Evolutionary conservation across 2,888 invertebrate species (phyloP).

Genomic region (Hololepta plana): DNA sequence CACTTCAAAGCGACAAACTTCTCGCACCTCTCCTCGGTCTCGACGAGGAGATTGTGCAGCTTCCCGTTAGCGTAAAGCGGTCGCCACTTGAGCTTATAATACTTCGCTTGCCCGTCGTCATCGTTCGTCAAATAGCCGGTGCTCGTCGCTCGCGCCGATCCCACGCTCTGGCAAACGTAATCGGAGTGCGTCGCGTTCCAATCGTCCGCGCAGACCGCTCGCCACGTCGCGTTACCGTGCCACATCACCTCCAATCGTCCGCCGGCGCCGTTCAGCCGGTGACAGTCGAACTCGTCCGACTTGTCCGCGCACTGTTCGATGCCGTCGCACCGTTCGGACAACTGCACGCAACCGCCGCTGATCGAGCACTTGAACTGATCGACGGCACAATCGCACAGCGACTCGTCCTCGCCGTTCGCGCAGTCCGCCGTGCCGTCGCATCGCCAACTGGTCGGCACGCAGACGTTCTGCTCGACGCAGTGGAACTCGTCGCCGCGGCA

Average conservation of each 20-base stretch:
- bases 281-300: conserved; percentile 44
- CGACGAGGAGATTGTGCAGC: no score
- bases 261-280: conserved; percentile 11
- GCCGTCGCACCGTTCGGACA: conserved; percentile 36
- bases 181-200: conserved; percentile 36
- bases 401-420: conserved; percentile 36
- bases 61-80: no score
- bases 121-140: conserved; percentile 19
- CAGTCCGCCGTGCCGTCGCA: conserved; percentile 41
- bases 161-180: conserved; percentile 33
- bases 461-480: conserved; percentile 28
- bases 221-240: conserved; percentile 22
- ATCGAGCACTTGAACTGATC: conserved; percentile 37
- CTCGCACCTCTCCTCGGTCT: conserved; percentile 24
- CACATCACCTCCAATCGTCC: conserved; percentile 4
- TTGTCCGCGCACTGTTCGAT: conserved; percentile 38
- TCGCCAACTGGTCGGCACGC: conserved; percentile 37
- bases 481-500: conserved; percentile 37
- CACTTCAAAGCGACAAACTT: conserved; percentile 35
- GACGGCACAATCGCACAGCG: conserved; percentile 32
- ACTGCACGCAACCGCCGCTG: conserved; percentile 39
- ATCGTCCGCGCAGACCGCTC: conserved; percentile 32
- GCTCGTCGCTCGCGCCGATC: conserved; percentile 27
- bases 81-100: conserved; percentile 1
- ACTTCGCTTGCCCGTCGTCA: no score